These are phyloP conservation scores for Orgyia antiqua DNA, from an alignment of 2,888 invertebrate species.

Conservation along the genomic window DNA sequence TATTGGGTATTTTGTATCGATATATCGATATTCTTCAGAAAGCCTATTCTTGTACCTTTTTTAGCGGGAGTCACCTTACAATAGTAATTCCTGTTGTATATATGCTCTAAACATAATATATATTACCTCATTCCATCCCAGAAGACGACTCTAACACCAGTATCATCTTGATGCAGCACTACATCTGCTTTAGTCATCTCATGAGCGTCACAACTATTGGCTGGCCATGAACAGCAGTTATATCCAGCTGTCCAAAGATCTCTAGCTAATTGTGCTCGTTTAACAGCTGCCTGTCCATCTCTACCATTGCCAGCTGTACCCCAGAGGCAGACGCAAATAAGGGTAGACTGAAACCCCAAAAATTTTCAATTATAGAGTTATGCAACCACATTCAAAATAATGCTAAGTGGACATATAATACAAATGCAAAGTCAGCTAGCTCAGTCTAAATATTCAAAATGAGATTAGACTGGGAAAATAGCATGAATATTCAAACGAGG, in stretches of 20 bases:
- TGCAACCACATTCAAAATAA: background rate
- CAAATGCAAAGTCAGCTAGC: background rate
- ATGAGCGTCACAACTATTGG: conserved; percentile 31
- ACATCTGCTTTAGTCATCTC: conserved; percentile 34
- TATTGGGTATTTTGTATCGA: too few species aligned
- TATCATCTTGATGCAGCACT: conserved; percentile 37
- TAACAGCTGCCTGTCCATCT: conserved; percentile 35
- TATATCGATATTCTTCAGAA: too few species aligned
- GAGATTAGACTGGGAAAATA: background rate
- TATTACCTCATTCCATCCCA: conserved; percentile 31
- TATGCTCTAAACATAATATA: too few species aligned
- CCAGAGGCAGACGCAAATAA: conserved; percentile 51
- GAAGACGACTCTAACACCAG: conserved; percentile 32
- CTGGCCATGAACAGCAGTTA: conserved; percentile 40
- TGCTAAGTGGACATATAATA: background rate
- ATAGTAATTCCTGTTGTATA: too few species aligned
- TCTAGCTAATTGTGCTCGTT: conserved; percentile 40
- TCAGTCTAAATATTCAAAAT: background rate
- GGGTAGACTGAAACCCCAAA: conserved; percentile 26
- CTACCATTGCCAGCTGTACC: conserved; percentile 40
- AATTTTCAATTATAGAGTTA: background rate
- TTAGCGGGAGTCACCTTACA: too few species aligned
- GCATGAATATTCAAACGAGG: too few species aligned
- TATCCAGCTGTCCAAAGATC: conserved; percentile 86
- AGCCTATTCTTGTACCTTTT: too few species aligned